Percentiles rank a stretch among this genome's conserved stretches.
These are phyloP conservation scores for Elephas maximus DNA, from an alignment of 2,113 vertebrate species.

Conservation along the genomic window DNA sequence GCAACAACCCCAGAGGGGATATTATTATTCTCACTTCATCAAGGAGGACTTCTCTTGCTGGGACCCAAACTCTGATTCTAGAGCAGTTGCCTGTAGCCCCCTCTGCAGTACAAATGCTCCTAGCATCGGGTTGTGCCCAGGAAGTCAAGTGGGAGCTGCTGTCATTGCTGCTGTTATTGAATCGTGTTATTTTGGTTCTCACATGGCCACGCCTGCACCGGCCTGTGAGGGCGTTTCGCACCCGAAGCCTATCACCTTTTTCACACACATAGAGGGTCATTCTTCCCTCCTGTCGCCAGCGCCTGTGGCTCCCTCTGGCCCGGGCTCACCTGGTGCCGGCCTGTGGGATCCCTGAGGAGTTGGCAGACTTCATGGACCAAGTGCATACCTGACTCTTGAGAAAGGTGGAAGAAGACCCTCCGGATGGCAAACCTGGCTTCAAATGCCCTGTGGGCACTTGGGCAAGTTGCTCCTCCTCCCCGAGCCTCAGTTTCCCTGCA, in stretches of 20 bases:
- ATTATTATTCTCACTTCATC: background rate
- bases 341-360: too few relatives aligned
- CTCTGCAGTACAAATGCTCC: background rate
- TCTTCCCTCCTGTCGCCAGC: background rate
- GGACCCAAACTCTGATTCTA: background rate
- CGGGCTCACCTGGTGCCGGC: background rate
- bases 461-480: background rate
- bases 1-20: background rate
- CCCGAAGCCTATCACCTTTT: too few relatives aligned
- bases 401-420: background rate
- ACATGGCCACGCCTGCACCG: fast-evolving
- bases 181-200: fast-evolving
- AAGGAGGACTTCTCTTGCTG: background rate
- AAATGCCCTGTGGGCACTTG: background rate
- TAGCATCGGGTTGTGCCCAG: background rate
- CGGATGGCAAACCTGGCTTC: background rate
- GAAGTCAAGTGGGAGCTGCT: background rate
- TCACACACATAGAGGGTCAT: background rate
- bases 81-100: fast-evolving
- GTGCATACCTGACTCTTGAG: background rate
- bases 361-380: too few relatives aligned
- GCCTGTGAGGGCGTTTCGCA: background rate
- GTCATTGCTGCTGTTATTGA: background rate
- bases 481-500: background rate
- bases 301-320: background rate